Conservation (phyloP, 2,797 vertebrate species). For the Melanitta fusca region DNA sequence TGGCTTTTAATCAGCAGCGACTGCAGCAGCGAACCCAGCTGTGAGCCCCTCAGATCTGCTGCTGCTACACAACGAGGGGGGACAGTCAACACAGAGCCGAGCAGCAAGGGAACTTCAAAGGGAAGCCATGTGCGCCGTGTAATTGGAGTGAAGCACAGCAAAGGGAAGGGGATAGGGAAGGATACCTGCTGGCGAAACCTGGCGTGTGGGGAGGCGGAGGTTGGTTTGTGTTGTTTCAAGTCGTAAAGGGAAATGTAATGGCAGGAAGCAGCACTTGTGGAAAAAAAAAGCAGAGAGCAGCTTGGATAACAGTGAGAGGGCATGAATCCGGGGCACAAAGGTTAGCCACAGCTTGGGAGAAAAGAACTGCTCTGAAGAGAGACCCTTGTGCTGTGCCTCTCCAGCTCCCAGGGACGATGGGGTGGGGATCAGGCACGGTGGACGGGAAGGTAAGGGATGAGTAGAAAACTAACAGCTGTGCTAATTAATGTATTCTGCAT, state of each 20-base stretch:
- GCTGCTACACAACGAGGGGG: neutral
- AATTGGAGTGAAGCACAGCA: neutral
- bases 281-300: neutral
- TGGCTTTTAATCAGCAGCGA: neutral
- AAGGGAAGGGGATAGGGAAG: neutral
- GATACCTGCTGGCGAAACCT: neutral
- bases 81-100: neutral
- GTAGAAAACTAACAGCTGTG: neutral
- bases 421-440: neutral
- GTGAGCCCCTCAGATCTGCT: slow-evolving; percentile 9
- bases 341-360: neutral
- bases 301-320: fast-evolving
- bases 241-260: neutral
- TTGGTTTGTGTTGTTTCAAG: neutral
- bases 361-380: neutral
- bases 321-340: neutral
- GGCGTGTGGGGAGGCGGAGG: neutral
- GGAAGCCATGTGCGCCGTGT: fast-evolving
- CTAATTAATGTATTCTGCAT: neutral
- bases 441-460: neutral
- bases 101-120: slow-evolving; percentile 42
- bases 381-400: neutral
- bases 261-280: neutral
- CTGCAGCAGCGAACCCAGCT: slow-evolving; percentile 17
- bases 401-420: fast-evolving